Conservation (phyloP, 2,113 vertebrate species). For the Piaya cayana region DNA sequence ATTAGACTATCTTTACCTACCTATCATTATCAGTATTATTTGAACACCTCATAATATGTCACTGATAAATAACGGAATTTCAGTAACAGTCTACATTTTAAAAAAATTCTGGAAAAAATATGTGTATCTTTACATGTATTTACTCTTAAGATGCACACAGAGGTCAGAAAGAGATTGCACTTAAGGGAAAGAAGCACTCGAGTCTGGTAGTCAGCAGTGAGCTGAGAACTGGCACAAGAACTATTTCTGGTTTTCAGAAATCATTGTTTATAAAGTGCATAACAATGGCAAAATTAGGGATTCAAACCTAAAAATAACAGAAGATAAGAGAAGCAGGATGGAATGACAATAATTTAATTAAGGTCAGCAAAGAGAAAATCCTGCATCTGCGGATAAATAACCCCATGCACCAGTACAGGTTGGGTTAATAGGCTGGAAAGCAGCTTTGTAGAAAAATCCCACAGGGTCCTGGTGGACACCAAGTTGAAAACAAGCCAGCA, state of each 20-base stretch:
- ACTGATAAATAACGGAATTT: not conserved
- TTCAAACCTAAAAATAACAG: not conserved
- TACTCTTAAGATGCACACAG: not conserved
- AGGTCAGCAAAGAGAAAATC: not conserved
- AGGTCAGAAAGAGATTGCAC: not conserved
- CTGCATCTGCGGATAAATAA: not conserved
- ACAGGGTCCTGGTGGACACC: not conserved
- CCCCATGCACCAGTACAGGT: not conserved
- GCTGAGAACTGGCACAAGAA: not conserved
- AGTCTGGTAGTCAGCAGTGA: not conserved
- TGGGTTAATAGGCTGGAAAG: not conserved
- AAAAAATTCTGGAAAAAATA: not conserved
- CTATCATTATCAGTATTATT: not conserved
- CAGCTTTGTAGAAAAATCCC: not conserved
- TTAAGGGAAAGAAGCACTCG: not conserved
- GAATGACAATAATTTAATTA: not conserved
- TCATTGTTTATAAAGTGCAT: not conserved
- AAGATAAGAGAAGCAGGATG: not conserved
- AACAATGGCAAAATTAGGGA: not conserved
- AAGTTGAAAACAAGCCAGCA: not conserved
- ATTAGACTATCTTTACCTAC: not conserved
- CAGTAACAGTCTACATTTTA: not conserved
- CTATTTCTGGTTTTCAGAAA: not conserved
- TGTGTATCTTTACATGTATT: not conserved
- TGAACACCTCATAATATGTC: not conserved